Evolutionary conservation across 2,797 vertebrate genomes (phyloP).

Genomic region (Apogon hyalosoma): DNA sequence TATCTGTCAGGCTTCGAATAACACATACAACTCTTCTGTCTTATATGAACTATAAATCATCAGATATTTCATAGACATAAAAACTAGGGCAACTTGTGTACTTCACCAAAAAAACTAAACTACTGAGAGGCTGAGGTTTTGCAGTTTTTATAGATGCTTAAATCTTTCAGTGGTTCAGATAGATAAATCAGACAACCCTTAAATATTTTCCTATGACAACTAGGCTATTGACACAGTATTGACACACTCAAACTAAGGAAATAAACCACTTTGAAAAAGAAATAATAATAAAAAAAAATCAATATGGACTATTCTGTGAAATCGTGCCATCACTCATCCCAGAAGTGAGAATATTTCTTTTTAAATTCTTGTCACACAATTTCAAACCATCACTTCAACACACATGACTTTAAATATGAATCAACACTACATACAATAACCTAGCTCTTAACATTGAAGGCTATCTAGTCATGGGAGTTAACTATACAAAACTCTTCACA

Average conservation of each 20-base stretch:
- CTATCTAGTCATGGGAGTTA: too few species aligned
- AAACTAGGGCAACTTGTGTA: not conserved
- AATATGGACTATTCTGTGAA: not conserved
- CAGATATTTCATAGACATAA: not conserved
- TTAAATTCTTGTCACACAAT: too few species aligned
- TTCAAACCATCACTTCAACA: too few species aligned
- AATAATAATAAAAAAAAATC: too few species aligned
- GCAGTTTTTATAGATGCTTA: conserved; percentile 17
- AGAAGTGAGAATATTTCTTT: too few species aligned
- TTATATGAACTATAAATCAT: not conserved
- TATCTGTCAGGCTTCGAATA: not conserved
- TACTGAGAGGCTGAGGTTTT: not conserved
- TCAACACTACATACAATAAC: too few species aligned
- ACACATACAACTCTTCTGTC: not conserved
- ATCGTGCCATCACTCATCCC: not conserved
- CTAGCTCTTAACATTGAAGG: too few species aligned
- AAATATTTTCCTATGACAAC: conserved; percentile 4
- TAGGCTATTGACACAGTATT: not conserved
- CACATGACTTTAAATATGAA: too few species aligned
- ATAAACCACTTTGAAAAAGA: not conserved
- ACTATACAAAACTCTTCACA: too few species aligned
- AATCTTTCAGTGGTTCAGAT: conserved; percentile 3
- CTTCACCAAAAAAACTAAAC: conserved; percentile 3
- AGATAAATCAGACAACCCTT: conserved; percentile 5
- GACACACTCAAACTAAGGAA: conserved; percentile 7